Conservation (phyloP, 2,888 invertebrate genomes). For the Tachina fera region DNA sequence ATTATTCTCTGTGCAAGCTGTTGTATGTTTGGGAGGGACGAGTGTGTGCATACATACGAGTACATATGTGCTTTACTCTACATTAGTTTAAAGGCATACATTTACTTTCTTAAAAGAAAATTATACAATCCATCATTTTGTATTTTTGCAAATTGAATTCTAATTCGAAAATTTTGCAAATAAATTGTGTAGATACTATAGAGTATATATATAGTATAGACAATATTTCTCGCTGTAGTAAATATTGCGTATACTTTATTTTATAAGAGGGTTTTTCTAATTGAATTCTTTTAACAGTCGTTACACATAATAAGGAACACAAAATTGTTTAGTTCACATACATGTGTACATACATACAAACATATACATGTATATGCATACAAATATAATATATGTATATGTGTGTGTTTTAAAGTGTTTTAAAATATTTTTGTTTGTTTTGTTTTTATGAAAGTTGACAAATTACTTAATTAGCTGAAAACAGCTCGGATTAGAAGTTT, state of each 20-base stretch:
- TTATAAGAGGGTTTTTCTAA: conserved; percentile 63
- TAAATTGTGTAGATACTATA: conserved; percentile 16
- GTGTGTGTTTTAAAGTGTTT: too few relatives aligned
- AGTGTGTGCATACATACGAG: not conserved
- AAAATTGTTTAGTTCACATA: too few relatives aligned
- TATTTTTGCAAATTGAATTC: conserved; percentile 74
- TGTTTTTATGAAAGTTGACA: too few relatives aligned
- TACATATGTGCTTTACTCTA: too few relatives aligned
- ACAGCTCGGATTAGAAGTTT: too few relatives aligned
- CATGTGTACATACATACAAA: too few relatives aligned
- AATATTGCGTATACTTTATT: not conserved
- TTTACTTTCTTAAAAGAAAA: conserved; percentile 74
- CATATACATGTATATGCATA: too few relatives aligned
- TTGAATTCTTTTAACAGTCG: conserved; percentile 40
- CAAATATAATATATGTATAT: too few relatives aligned
- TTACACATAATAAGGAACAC: too few relatives aligned
- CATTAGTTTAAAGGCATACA: conserved; percentile 27
- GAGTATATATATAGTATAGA: too few relatives aligned
- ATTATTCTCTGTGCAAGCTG: conserved; percentile 61
- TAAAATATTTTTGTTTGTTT: too few relatives aligned
- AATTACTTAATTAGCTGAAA: too few relatives aligned
- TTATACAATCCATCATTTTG: conserved; percentile 81
- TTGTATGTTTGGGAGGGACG: conserved; percentile 28
- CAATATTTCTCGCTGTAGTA: not conserved
- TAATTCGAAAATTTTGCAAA: conserved; percentile 67